Evolutionary conservation across 1,140 invertebrate genomes (phyloP).

Genomic region (Glomeris maerens): DNA sequence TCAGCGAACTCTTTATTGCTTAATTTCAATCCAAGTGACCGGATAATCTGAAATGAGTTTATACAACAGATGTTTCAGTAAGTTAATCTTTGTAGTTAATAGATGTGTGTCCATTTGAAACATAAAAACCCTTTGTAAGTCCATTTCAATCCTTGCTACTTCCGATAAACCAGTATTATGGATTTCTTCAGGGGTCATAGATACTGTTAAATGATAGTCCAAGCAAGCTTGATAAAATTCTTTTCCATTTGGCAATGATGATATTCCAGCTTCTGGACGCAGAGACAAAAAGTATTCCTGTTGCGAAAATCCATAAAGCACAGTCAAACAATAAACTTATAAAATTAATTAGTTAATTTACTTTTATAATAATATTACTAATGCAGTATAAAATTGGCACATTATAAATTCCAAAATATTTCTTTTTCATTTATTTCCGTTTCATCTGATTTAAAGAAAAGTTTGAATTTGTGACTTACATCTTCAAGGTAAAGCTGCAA

Average conservation of each 20-base stretch:
- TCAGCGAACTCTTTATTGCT: slow-evolving; percentile 6
- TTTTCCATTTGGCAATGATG: slow-evolving; percentile 24
- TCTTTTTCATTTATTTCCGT: neutral
- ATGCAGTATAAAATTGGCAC: no score
- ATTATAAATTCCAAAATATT: slow-evolving; percentile 9
- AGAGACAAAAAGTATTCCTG: slow-evolving; percentile 23
- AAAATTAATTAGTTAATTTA: no score
- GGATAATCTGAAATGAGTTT: no score
- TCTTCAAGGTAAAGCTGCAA: no score
- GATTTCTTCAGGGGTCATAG: slow-evolving; percentile 28
- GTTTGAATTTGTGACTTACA: no score
- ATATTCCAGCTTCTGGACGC: slow-evolving; percentile 24
- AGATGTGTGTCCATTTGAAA: no score
- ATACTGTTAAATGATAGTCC: slow-evolving; percentile 27
- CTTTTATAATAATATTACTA: no score
- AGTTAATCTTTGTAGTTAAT: neutral
- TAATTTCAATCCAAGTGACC: slow-evolving; percentile 19
- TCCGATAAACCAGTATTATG: slow-evolving; percentile 31
- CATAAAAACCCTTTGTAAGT: slow-evolving; percentile 31
- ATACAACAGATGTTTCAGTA: neutral
- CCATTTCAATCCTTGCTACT: slow-evolving; percentile 27
- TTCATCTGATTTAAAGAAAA: no score
- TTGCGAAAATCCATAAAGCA: neutral
- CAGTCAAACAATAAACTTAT: neutral
- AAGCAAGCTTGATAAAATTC: slow-evolving; percentile 28